A percentile compares a stretch with the other conserved stretches of the same genome.
Conservation (phyloP, 2,797 vertebrate species). For the Limosa lapponica region DNA sequence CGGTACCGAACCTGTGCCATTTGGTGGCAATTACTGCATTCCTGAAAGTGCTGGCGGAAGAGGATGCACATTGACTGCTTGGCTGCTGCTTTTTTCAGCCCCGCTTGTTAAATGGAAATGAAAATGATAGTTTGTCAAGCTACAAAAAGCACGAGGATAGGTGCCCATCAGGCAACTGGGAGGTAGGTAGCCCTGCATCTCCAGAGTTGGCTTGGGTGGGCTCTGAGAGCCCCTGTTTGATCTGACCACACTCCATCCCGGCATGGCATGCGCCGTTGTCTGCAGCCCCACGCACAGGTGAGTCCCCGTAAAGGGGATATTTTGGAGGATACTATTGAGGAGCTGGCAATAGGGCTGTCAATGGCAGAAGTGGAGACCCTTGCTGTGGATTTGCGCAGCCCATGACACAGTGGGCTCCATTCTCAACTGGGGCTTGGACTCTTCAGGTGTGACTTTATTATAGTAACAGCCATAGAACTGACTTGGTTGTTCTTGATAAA, state of each 20-base stretch:
- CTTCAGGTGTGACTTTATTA: neutral
- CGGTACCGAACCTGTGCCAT: neutral
- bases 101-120: neutral
- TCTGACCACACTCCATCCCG: neutral
- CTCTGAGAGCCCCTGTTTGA: neutral
- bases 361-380: neutral
- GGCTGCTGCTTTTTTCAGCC: neutral
- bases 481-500: neutral
- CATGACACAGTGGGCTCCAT: accelerated
- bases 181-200: neutral
- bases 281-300: accelerated
- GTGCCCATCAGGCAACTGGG: neutral
- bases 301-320: neutral
- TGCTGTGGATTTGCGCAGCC: neutral
- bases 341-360: neutral
- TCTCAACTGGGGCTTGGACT: neutral
- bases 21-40: neutral
- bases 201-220: neutral
- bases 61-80: neutral
- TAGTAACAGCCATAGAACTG: neutral
- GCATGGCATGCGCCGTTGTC: accelerated
- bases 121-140: neutral
- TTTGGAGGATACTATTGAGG: too few species aligned
- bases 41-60: neutral
- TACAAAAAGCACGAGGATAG: neutral